Evolutionary conservation across 2,888 invertebrate species (phyloP).

Genomic region (Volucella inanis): DNA sequence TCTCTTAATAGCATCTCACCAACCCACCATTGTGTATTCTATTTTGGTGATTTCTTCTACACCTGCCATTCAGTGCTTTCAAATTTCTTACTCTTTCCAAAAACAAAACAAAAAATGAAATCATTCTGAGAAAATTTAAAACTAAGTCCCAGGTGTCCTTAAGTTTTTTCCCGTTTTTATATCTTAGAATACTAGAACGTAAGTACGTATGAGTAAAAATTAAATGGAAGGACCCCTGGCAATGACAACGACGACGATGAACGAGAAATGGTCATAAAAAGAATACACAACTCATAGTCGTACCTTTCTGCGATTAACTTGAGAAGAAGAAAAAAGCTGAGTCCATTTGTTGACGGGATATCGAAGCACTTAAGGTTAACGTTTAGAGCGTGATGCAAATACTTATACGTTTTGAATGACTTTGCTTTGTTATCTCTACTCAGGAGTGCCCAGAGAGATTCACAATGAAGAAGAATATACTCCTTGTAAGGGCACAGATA

Average conservation of each 20-base stretch:
- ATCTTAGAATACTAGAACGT: background rate
- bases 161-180: slow-evolving; percentile 9
- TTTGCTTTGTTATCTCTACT: slow-evolving; percentile 23
- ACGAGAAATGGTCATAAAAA: slow-evolving; percentile 7
- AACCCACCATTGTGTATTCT: background rate
- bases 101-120: background rate
- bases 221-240: slow-evolving; percentile 50
- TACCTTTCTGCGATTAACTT: slow-evolving; percentile 58
- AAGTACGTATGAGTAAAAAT: slow-evolving; percentile 25
- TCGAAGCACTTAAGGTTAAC: slow-evolving; percentile 54
- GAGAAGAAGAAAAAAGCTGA: slow-evolving; percentile 26
- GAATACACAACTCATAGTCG: background rate
- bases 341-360: slow-evolving; percentile 45
- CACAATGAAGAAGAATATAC: background rate
- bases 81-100: slow-evolving; percentile 20
- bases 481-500: no score
- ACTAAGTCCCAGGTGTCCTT: no score
- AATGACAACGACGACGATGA: slow-evolving; percentile 11
- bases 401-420: slow-evolving; percentile 58
- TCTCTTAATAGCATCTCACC: background rate
- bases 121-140: slow-evolving; percentile 18
- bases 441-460: slow-evolving; percentile 16
- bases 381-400: slow-evolving; percentile 62
- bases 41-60: slow-evolving; percentile 19
- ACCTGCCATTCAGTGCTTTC: slow-evolving; percentile 42